phyloP scores from a whole-genome alignment of 2,797 vertebrate species.

The Paedocypris micromegethes region DNA sequence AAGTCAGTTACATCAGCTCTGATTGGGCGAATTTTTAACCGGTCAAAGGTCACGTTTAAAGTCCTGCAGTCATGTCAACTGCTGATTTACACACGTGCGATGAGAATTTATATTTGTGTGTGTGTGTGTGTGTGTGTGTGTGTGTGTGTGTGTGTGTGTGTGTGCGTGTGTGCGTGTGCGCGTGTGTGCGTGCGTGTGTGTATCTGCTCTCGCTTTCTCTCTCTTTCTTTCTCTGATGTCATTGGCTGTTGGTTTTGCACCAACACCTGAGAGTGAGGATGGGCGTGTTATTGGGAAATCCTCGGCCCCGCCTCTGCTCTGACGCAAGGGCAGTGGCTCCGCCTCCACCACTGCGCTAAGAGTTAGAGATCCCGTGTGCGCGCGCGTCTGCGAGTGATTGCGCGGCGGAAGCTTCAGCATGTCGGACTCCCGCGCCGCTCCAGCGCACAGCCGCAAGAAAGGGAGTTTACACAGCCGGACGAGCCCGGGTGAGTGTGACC shows the following conservation, averaged over 20 bases:
- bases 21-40: constrained; percentile 1
- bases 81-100: too few relatives aligned
- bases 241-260: constrained; percentile 20
- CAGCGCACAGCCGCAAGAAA: constrained; percentile 11
- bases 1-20: neutral
- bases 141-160: neutral
- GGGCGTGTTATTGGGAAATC: constrained; percentile 19
- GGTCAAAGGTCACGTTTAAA: constrained; percentile 7
- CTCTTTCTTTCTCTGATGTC: neutral
- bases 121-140: neutral
- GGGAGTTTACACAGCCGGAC: constrained; percentile 27
- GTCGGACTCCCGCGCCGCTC: constrained; percentile 12
- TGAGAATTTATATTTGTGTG: neutral
- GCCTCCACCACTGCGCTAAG: constrained; percentile 32
- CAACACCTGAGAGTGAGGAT: constrained; percentile 8
- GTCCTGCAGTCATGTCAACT: neutral
- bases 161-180: neutral
- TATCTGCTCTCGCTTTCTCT: neutral
- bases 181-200: neutral
- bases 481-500: constrained; percentile 26
- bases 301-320: constrained; percentile 11
- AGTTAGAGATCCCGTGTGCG: neutral
- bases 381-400: neutral
- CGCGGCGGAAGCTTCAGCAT: constrained; percentile 4
- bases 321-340: constrained; percentile 12